Evolutionary conservation across 1,140 invertebrate species (phyloP).

Genomic region (Brachionus plicatilis): DNA sequence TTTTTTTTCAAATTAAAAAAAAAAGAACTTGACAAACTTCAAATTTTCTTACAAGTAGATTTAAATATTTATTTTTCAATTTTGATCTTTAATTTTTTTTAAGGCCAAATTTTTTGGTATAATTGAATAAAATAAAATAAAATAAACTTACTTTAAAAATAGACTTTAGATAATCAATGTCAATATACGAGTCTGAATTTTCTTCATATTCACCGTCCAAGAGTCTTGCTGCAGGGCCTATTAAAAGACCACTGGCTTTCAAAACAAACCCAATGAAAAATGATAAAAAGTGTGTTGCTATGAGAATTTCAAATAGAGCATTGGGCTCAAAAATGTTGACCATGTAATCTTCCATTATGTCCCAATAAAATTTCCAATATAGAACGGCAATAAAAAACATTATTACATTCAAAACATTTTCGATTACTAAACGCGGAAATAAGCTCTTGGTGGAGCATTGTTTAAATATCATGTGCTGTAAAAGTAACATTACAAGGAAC

Average conservation of each 20-base stretch:
- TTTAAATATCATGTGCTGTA: not conserved
- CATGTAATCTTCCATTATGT: not conserved
- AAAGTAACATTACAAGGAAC: not conserved
- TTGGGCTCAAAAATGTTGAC: not conserved
- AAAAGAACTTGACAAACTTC: too few species aligned
- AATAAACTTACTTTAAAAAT: not conserved
- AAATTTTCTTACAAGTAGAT: too few species aligned
- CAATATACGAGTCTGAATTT: not conserved
- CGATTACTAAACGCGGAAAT: not conserved
- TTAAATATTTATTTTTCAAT: too few species aligned
- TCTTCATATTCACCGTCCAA: not conserved
- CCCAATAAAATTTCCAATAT: conserved; percentile 35
- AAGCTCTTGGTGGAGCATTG: not conserved
- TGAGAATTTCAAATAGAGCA: not conserved
- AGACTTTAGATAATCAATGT: not conserved
- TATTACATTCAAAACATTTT: not conserved
- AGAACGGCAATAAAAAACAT: conserved; percentile 34
- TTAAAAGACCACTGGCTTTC: not conserved
- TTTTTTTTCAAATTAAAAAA: too few species aligned
- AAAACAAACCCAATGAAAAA: not conserved
- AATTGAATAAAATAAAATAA: not conserved
- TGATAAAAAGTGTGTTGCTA: not conserved
- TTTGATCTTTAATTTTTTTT: too few species aligned
- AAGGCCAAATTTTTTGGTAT: too few species aligned
- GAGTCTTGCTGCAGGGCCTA: not conserved